Base-by-base conservation (phyloP, 2,888 invertebrate species). In the Eupelmus urozonus region DNA sequence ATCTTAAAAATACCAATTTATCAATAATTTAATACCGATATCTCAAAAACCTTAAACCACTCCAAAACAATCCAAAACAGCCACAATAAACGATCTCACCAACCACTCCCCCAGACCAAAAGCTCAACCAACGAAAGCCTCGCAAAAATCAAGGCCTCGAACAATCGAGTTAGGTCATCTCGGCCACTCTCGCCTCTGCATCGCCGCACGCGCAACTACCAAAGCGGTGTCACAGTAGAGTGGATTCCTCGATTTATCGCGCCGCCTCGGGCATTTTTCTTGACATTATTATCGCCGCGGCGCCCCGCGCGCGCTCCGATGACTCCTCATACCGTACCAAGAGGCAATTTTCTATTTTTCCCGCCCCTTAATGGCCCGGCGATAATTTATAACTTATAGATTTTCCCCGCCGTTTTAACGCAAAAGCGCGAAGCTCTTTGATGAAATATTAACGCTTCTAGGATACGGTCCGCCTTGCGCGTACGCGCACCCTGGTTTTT, bases 171-270 rank as follows among this genome's bases (percentile, higher is more conserved):
- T 3, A 34, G 34, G 34, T 34, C 34, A 34, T n/a, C n/a, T n/a
- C n/a, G n/a, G n/a, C n/a, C n/a, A n/a, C 34, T 3, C 34, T 5
- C 34, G 16, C 18, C 16, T 51, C 13, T n/a, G 51, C 18, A 1
- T 59, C 4, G 7, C 1, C 69, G 4, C 34, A 11, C 20, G 5
- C 13, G 5, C 55, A 13, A 23, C 20, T 5, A 5, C 20, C 18
- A 20, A 20, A 53, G 53, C 20, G 53, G 40, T 11, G 60, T 40
- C 7, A n/a, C 27, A 27, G 65, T 42, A 57, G 67, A 80, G 78
- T 74, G 74, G 40, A 53, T 79, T 53, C 66, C 60, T 55, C 77
- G 70, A 81, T 81, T 81, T 81, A 81, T 81, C 51, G 79, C 27
- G 60, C 57, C 66, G 71, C 71, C 77, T 25, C 49, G 29, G 60